Conservation (phyloP, 2,797 vertebrate genomes). For the Chrysocyon brachyurus region DNA sequence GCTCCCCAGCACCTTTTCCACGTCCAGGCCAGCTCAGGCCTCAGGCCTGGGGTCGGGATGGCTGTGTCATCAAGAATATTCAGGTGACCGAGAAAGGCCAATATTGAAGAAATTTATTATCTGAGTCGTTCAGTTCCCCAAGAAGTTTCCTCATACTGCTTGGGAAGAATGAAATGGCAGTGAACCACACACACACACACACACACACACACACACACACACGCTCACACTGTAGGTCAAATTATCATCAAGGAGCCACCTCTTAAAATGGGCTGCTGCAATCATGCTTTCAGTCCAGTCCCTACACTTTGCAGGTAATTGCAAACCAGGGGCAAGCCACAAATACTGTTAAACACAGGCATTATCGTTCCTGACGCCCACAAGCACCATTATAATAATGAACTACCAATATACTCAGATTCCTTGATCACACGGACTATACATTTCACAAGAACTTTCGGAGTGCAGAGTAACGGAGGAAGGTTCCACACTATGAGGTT, state of each 20-base stretch:
- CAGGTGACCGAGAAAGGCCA: conserved; percentile 31
- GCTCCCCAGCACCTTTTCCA: background rate
- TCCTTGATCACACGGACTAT: conserved; percentile 27
- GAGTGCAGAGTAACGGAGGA: conserved; percentile 25
- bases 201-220: background rate
- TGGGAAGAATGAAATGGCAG: conserved; percentile 39
- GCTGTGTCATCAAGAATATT: conserved; percentile 22
- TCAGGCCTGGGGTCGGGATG: background rate
- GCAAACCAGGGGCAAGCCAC: conserved; percentile 78
- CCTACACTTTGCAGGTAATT: conserved; percentile 80
- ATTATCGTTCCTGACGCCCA: conserved; percentile 64
- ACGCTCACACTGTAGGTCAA: conserved; percentile 56
- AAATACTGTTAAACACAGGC: conserved; percentile 80
- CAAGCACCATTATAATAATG: conserved; percentile 65
- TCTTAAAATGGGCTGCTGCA: conserved; percentile 72
- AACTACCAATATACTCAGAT: conserved; percentile 48
- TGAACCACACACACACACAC: background rate
- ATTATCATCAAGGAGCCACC: conserved; percentile 77
- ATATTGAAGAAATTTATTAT: conserved; percentile 66
- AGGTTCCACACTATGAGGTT: conserved; percentile 45
- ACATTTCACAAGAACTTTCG: conserved; percentile 64
- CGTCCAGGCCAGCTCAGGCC: background rate
- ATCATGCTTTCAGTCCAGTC: conserved; percentile 76
- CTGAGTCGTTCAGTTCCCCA: conserved; percentile 46
- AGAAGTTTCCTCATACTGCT: conserved; percentile 63